Conservation (phyloP, 2,888 invertebrate species). For the Drosophila robusta region DNA sequence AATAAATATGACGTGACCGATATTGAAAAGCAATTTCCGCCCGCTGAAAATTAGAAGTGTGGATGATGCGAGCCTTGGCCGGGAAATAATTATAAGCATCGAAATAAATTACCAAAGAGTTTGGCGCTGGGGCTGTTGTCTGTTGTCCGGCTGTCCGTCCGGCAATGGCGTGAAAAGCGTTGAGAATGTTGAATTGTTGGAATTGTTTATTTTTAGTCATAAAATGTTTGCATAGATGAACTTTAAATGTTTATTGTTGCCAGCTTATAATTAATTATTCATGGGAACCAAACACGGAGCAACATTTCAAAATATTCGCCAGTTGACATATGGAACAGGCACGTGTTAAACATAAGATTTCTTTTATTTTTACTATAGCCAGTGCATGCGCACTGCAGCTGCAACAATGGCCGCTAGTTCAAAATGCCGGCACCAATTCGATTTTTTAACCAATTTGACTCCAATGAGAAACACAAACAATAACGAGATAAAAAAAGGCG, state of each 20-base stretch:
- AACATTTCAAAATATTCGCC: conserved; percentile 21
- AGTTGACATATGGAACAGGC: conserved; percentile 50
- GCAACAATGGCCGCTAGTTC: conserved; percentile 26
- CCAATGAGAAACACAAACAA: conserved; percentile 16
- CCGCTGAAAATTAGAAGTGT: conserved; percentile 50
- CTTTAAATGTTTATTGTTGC: conserved; percentile 59
- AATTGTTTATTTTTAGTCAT: conserved; percentile 76
- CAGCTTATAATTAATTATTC: conserved; percentile 23
- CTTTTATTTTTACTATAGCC: conserved; percentile 10
- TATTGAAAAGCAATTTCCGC: conserved; percentile 72
- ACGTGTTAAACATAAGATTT: conserved; percentile 31
- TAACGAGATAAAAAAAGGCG: conserved; percentile 48
- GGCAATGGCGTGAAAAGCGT: conserved; percentile 32
- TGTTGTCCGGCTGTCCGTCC: conserved; percentile 10
- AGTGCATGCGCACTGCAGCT: conserved; percentile 62
- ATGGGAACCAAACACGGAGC: conserved; percentile 11
- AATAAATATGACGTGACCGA: conserved; percentile 74
- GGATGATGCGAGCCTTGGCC: conserved; percentile 56
- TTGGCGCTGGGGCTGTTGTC: conserved; percentile 4
- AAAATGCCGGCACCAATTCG: conserved; percentile 48
- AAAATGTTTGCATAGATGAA: conserved; percentile 66
- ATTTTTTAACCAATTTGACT: conserved; percentile 8
- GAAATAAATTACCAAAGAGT: conserved; percentile 64
- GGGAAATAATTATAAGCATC: conserved; percentile 53
- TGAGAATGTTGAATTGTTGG: conserved; percentile 23